Evolutionary conservation across 2,113 vertebrate species (phyloP).

Genomic region (Elephantulus edwardii): DNA sequence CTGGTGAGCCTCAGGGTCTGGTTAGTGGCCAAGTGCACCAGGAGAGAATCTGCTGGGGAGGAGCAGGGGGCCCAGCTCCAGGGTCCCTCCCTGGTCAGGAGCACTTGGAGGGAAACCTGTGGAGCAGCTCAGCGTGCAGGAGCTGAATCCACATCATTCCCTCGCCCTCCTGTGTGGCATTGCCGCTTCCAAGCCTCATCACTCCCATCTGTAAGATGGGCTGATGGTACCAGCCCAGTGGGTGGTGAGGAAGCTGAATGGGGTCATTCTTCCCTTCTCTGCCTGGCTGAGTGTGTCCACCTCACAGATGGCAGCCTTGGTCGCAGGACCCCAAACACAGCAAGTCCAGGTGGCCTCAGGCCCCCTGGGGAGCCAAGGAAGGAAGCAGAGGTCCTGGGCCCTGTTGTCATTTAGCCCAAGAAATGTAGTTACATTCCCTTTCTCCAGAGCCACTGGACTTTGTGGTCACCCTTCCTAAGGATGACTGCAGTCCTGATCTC

Average conservation of each 20-base stretch:
- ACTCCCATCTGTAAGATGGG: background rate
- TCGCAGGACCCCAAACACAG: too few species aligned
- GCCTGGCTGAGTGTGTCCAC: background rate
- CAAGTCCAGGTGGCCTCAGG: background rate
- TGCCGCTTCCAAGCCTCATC: background rate
- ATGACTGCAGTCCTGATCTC: background rate
- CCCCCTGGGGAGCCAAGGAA: background rate
- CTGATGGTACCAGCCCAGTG: fast-evolving
- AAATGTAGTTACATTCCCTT: background rate
- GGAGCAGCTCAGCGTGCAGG: background rate
- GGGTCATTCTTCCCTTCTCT: too few species aligned
- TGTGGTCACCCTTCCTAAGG: fast-evolving
- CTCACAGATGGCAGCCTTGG: too few species aligned
- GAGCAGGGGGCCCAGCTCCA: background rate
- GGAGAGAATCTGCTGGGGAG: too few species aligned
- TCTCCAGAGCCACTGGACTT: fast-evolving
- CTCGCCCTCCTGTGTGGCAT: too few species aligned
- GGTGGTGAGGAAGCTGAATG: too few species aligned
- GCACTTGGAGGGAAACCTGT: fast-evolving
- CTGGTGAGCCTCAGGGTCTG: too few species aligned
- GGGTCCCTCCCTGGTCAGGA: too few species aligned
- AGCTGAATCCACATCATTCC: background rate
- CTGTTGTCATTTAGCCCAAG: background rate
- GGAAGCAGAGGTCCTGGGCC: background rate
- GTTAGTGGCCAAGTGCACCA: too few species aligned